Evolutionary conservation across 35 echinoderm and acorn worm genomes (phyloP).

Genomic region (Ophioderma brevispina): DNA sequence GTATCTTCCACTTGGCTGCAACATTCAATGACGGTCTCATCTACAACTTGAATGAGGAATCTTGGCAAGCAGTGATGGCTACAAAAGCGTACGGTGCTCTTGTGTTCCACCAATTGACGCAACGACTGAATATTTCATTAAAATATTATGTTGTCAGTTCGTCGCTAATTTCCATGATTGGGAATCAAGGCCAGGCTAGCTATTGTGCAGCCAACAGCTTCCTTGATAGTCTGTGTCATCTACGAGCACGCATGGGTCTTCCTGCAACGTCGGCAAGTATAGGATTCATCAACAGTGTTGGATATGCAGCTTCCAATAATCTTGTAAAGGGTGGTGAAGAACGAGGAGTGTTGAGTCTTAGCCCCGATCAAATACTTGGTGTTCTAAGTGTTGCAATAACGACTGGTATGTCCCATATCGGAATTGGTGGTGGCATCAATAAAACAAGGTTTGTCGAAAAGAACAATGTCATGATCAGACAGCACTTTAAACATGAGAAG

Average conservation of each 20-base stretch:
- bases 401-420: background rate
- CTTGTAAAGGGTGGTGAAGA: slow-evolving; percentile 16
- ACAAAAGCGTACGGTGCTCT: slow-evolving; percentile 66
- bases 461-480: background rate
- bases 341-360: slow-evolving; percentile 7
- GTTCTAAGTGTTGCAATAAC: background rate
- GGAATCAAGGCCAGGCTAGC: slow-evolving; percentile 63
- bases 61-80: slow-evolving; percentile 50
- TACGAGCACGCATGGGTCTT: background rate
- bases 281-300: slow-evolving; percentile 44
- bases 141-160: slow-evolving; percentile 63
- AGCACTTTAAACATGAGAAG: too few species aligned
- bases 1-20: slow-evolving; percentile 70
- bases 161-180: slow-evolving; percentile 49
- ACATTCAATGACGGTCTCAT: slow-evolving; percentile 38
- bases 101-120: slow-evolving; percentile 52
- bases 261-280: slow-evolving; percentile 51
- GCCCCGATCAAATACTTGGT: slow-evolving; percentile 6
- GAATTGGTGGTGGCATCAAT: background rate
- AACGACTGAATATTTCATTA: slow-evolving; percentile 28
- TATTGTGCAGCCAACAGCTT: slow-evolving; percentile 70
- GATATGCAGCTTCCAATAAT: slow-evolving; percentile 41
- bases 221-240: slow-evolving; percentile 30
- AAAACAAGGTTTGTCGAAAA: background rate
- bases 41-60: slow-evolving; percentile 1